phyloP scores from a whole-genome alignment of 2,797 vertebrate genomes.

The Oryzias dopingdopingensis region DNA sequence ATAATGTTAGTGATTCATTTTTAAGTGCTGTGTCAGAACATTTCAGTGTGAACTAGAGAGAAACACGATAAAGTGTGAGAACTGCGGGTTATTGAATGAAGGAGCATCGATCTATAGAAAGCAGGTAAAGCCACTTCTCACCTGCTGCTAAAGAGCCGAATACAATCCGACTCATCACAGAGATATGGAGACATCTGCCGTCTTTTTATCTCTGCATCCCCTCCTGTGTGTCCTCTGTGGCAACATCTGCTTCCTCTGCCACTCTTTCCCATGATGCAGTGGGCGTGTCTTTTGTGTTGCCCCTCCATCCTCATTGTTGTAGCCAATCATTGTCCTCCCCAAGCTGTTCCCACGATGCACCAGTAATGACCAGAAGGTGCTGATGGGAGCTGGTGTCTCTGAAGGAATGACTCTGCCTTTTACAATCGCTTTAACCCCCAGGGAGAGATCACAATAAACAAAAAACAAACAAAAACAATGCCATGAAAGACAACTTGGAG shows the following conservation, averaged over 20 bases:
- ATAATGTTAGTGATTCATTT: not conserved
- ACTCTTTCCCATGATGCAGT: conserved; percentile 90
- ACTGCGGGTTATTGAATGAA: conserved; percentile 8
- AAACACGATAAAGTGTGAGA: conserved; percentile 12
- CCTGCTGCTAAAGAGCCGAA: conserved; percentile 42
- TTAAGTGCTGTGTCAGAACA: conserved; percentile 1
- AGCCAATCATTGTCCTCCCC: conserved; percentile 88
- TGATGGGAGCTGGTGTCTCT: conserved; percentile 73
- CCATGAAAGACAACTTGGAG: conserved; percentile 5
- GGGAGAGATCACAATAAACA: conserved; percentile 62
- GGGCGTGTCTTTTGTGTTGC: conserved; percentile 90
- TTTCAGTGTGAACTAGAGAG: conserved; percentile 1
- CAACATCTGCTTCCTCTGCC: conserved; percentile 97
- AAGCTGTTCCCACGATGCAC: conserved; percentile 92
- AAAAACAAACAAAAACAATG: conserved; percentile 59
- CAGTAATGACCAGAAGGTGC: conserved; percentile 75
- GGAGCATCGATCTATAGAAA: conserved; percentile 9
- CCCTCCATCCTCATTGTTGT: conserved; percentile 83
- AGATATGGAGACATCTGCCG: conserved; percentile 52
- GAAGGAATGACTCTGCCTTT: conserved; percentile 71
- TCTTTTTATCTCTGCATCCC: conserved; percentile 41
- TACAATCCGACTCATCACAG: conserved; percentile 19
- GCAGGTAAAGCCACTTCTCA: conserved; percentile 47
- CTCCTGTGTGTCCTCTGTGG: conserved; percentile 70
- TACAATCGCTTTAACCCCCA: conserved; percentile 61